phyloP scores from a whole-genome alignment of 2,113 vertebrate genomes.

The Nicator chloris region DNA sequence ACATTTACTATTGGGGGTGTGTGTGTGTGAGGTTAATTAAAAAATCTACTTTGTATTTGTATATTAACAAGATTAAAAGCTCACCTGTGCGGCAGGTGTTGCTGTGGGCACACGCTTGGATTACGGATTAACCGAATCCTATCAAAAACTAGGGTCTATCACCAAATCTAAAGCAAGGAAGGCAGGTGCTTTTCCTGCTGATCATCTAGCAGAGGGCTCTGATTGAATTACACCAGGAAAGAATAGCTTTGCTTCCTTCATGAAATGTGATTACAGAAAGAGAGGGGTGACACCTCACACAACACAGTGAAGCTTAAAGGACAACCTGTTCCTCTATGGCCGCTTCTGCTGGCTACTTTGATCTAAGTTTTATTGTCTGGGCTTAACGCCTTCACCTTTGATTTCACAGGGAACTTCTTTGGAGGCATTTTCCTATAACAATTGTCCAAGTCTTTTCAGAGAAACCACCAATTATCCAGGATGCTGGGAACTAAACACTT shows the following conservation, averaged over 20 bases:
- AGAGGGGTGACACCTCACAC: slow-evolving; percentile 21
- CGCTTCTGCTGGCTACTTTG: slow-evolving; percentile 58
- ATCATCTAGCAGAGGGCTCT: background rate
- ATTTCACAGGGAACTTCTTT: slow-evolving; percentile 8
- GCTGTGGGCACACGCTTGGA: background rate
- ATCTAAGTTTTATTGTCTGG: slow-evolving; percentile 55
- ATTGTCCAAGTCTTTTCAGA: slow-evolving; percentile 44
- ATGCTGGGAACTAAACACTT: slow-evolving; percentile 37
- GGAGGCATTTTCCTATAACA: background rate
- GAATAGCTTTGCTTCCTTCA: slow-evolving; percentile 45
- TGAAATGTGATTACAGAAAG: slow-evolving; percentile 54
- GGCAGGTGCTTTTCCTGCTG: slow-evolving; percentile 49
- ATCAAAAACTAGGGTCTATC: background rate
- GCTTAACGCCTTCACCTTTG: slow-evolving; percentile 51
- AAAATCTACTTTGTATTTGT: background rate
- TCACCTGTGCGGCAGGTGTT: slow-evolving; percentile 67
- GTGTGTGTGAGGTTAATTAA: background rate
- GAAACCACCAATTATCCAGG: slow-evolving; percentile 59
- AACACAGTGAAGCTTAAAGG: background rate
- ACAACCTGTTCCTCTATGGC: slow-evolving; percentile 7
- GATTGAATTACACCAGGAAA: slow-evolving; percentile 56
- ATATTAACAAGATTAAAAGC: slow-evolving; percentile 24
- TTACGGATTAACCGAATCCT: slow-evolving; percentile 62
- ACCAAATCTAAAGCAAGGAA: slow-evolving; percentile 17
- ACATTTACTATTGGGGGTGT: background rate